phyloP scores from a whole-genome alignment of 1,140 invertebrate genomes.

The Nixonia krombeini region DNA sequence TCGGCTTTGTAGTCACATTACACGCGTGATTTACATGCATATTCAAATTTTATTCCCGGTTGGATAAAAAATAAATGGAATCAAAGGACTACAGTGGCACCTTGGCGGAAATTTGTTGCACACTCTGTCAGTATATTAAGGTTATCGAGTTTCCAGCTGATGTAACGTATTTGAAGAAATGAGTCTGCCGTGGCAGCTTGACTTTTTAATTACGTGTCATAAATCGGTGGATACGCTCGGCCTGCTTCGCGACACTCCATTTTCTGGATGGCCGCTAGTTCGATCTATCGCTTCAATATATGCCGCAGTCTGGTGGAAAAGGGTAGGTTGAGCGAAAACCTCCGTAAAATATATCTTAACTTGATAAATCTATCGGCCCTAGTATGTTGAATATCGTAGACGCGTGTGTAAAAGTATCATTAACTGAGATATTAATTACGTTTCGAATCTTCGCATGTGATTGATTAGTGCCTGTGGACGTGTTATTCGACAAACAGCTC shows the following conservation, averaged over 20 bases:
- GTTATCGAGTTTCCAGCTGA: constrained; percentile 56
- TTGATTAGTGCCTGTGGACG: too few relatives aligned
- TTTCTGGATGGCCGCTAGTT: constrained; percentile 64
- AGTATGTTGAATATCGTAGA: constrained; percentile 43
- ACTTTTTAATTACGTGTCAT: constrained; percentile 67
- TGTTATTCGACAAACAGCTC: too few relatives aligned
- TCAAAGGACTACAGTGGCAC: constrained; percentile 33
- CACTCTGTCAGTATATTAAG: constrained; percentile 41
- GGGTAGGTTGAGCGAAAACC: constrained; percentile 36
- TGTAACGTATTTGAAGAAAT: constrained; percentile 51
- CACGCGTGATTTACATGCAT: too few relatives aligned
- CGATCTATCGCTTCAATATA: constrained; percentile 58
- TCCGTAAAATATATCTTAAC: constrained; percentile 59
- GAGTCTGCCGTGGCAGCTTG: constrained; percentile 49
- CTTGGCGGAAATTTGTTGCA: constrained; percentile 37
- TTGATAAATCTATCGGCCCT: constrained; percentile 62
- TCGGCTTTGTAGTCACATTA: constrained; percentile 1
- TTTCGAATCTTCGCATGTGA: too few relatives aligned
- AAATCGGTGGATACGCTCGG: constrained; percentile 64
- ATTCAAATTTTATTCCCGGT: background rate
- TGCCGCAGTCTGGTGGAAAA: constrained; percentile 33
- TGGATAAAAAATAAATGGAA: constrained; percentile 25
- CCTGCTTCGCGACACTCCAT: constrained; percentile 62
- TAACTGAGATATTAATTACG: constrained; percentile 1
- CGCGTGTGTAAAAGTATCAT: constrained; percentile 26